Evolutionary conservation across 2,797 vertebrate genomes (phyloP).

Genomic region (Lacerta viridis): DNA sequence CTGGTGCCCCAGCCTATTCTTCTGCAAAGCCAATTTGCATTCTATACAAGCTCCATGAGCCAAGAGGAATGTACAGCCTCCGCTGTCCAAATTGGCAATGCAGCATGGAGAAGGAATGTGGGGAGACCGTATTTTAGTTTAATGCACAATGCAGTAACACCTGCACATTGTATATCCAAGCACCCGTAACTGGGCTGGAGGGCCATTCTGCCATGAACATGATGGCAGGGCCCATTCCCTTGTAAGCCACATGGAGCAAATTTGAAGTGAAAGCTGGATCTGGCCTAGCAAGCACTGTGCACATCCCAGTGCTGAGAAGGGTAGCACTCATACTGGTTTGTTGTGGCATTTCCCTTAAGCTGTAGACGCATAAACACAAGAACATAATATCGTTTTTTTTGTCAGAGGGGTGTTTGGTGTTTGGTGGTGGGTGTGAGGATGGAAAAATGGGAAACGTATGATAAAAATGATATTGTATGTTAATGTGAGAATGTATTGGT

Average conservation of each 20-base stretch:
- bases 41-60: constrained; percentile 40
- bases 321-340: no score
- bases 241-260: neutral
- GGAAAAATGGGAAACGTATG: no score
- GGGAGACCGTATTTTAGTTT: neutral
- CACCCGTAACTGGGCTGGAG: neutral
- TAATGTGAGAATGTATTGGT: no score
- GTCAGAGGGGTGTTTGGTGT: no score
- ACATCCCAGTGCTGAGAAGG: neutral
- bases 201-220: neutral
- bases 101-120: neutral
- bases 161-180: rapidly evolving
- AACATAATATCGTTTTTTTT: no score
- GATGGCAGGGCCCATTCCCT: neutral
- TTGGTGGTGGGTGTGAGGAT: no score
- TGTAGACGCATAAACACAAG: no score
- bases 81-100: constrained; percentile 20
- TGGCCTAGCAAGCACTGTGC: neutral
- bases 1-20: constrained; percentile 14
- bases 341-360: no score
- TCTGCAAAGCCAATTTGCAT: constrained; percentile 58
- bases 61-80: rapidly evolving
- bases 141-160: neutral
- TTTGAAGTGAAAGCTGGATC: neutral
- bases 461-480: no score